Evolutionary conservation across 2,113 vertebrate genomes (phyloP), one percentile per base, ranked within the genome.

Genomic region (Otis tarda): DNA sequence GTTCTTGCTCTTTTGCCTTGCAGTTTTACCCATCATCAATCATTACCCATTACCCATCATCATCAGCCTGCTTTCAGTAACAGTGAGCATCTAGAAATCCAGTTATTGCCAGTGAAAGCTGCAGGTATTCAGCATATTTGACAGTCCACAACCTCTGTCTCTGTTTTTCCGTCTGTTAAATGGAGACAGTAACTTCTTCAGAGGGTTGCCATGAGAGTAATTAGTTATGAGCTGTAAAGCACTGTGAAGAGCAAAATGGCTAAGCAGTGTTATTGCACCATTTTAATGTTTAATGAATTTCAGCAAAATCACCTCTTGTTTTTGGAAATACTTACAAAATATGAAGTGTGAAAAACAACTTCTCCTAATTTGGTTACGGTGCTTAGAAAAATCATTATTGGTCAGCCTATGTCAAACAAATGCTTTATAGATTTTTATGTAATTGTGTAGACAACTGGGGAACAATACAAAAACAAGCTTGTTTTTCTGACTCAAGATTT

Each of bases 381-480:
- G 68, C 53, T 86, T 79, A n/a, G 53, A 91, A 75, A 88, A 94
- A 77, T 89, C 68, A 59, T 52, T 91, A 82, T 57, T 95, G 64
- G 89, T 93, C 60, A 94, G 60, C 2, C 1, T 50, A 67, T 25
- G 31, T 86, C 59, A 63, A 59, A 64, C 11, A 71, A 78, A 60
- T 15, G 16, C 56, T 90, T 68, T 82, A 52, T 59, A 59, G 56
- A 27, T 35, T 95, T 97, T 94, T 68, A 39, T 80, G 85, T 69
- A 89, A 75, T 86, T 79, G 24, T 79, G 75, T 55, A 65, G 60
- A 17, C 25, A 52, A 35, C 52, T 90, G 55, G 61, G 79, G 37
- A 88, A 25, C 41, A 89, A 83, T 89, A 91, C 25, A 82, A 93
- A 96, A 92, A 31, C 33, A 95, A 90, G 53, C 12, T 76, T 96